Evolutionary conservation across 2,113 vertebrate genomes (phyloP).

Genomic region (Taxidea taxus): DNA sequence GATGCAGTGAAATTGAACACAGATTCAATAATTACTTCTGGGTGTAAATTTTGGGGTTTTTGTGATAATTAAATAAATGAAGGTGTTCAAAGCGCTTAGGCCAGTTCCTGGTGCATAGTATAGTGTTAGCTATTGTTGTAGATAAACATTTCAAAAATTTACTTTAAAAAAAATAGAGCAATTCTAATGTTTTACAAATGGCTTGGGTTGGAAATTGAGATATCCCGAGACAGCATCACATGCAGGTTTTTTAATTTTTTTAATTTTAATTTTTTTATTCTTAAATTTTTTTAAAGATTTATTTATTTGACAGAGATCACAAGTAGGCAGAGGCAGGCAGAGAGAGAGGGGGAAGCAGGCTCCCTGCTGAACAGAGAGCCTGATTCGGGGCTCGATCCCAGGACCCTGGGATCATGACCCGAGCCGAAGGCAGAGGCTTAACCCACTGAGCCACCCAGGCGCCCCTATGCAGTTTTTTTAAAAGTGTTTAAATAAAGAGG

Average conservation of each 20-base stretch:
- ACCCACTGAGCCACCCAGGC: background rate
- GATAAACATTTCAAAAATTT: background rate
- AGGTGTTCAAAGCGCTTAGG: background rate
- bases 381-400: too few species aligned
- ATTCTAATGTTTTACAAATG: constrained; percentile 3
- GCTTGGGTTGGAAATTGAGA: background rate
- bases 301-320: too few species aligned
- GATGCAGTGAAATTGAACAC: background rate
- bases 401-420: background rate
- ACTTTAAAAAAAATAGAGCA: background rate
- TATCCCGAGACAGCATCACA: background rate
- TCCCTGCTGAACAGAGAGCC: too few species aligned
- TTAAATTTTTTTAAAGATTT: background rate
- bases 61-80: background rate
- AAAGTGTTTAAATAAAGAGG: background rate
- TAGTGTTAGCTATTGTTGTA: background rate
- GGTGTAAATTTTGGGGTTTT: background rate
- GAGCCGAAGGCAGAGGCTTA: background rate
- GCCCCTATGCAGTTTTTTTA: background rate
- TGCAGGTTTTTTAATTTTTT: background rate
- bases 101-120: background rate
- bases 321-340: too few species aligned
- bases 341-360: too few species aligned
- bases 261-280: too few species aligned
- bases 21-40: background rate